Conservation (phyloP, 2,888 invertebrate species). For the Atrina japonica region DNA sequence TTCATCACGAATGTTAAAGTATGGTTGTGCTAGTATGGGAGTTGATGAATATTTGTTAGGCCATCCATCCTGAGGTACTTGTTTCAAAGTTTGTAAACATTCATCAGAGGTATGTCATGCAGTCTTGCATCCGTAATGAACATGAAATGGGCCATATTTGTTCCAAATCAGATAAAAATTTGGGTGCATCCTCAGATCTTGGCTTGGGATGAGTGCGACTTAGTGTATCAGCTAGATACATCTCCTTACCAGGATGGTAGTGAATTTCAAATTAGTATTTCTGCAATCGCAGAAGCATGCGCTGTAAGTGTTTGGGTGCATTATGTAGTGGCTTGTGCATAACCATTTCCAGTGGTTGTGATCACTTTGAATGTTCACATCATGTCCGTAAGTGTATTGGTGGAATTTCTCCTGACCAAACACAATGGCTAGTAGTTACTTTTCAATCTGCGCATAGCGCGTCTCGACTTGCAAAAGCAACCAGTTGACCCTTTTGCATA, state of each 20-base stretch:
- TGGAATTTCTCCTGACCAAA: slow-evolving; percentile 40
- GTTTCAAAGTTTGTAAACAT: no score
- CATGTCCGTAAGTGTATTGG: slow-evolving; percentile 23
- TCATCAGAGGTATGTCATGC: no score
- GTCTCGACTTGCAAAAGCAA: slow-evolving; percentile 35
- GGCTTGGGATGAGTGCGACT: background rate
- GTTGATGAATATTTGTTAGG: background rate
- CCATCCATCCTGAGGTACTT: no score
- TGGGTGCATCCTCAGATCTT: no score
- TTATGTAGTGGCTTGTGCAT: no score
- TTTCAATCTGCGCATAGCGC: slow-evolving; percentile 44
- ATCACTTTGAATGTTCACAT: no score
- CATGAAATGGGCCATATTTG: no score
- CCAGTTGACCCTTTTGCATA: slow-evolving; percentile 37
- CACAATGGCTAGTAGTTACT: slow-evolving; percentile 46
- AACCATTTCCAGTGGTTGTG: no score
- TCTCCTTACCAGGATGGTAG: slow-evolving; percentile 3
- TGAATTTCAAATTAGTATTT: background rate
- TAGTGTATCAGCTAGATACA: background rate
- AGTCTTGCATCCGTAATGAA: no score
- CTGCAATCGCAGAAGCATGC: background rate
- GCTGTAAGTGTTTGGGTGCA: no score
- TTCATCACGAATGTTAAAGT: slow-evolving; percentile 35
- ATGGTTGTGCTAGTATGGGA: slow-evolving; percentile 12
- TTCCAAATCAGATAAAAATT: no score